A percentile compares a stretch with the other conserved stretches of the same genome.
These are phyloP conservation scores for Fragum sueziense DNA, from an alignment of 2,888 invertebrate species.

Conservation along the genomic window DNA sequence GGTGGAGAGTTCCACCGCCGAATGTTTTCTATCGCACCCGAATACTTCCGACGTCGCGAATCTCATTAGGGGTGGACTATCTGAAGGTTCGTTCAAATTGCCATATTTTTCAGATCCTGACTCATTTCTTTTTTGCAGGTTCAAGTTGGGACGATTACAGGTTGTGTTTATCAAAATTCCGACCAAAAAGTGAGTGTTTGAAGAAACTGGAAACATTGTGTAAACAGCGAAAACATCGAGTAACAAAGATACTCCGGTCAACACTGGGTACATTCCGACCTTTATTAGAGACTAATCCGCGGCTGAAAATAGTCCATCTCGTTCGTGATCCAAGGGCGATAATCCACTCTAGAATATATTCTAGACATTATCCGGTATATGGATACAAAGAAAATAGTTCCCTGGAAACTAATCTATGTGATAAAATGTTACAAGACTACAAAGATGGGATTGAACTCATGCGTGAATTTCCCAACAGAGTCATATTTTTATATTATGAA, in stretches of 20 bases:
- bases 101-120: too few species aligned
- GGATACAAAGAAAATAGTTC: constrained; percentile 35
- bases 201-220: constrained; percentile 24
- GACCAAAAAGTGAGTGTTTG: constrained; percentile 40
- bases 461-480: constrained; percentile 27
- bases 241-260: constrained; percentile 32
- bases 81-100: too few species aligned
- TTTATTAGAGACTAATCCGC: constrained; percentile 27
- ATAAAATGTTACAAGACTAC: constrained; percentile 34
- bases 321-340: constrained; percentile 44
- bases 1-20: too few species aligned
- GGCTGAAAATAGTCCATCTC: constrained; percentile 41
- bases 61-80: too few species aligned
- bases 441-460: constrained; percentile 21
- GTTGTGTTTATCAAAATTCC: constrained; percentile 31
- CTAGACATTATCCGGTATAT: constrained; percentile 34
- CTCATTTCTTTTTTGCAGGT: constrained; percentile 38
- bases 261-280: constrained; percentile 32
- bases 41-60: too few species aligned
- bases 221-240: constrained; percentile 4
- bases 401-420: constrained; percentile 31
- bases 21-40: too few species aligned
- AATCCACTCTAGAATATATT: constrained; percentile 31
- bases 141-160: constrained; percentile 50
- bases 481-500: constrained; percentile 37